phyloP scores from a whole-genome alignment of 2,888 invertebrate genomes.

The Therioaphis trifolii region DNA sequence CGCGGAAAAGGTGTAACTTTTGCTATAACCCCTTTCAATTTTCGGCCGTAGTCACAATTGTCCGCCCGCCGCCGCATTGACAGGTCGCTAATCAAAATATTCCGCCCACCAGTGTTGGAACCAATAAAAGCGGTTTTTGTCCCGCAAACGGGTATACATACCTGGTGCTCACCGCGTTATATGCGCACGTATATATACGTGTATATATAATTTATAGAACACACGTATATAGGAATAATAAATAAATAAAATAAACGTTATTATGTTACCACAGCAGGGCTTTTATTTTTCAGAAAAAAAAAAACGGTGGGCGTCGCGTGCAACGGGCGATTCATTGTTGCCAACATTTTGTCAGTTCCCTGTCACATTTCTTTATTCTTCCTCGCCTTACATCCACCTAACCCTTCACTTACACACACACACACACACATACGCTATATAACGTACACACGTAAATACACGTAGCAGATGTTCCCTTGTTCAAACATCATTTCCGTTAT shows the following conservation, averaged over 20 bases:
- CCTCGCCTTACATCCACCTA: conserved; percentile 18
- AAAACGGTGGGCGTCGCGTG: conserved; percentile 61
- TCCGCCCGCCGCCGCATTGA: conserved; percentile 41
- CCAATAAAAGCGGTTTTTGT: conserved; percentile 61
- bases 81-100: conserved; percentile 63
- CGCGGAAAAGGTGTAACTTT: conserved; percentile 58
- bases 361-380: conserved; percentile 59
- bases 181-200: too few relatives aligned
- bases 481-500: conserved; percentile 58
- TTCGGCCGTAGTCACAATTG: conserved; percentile 44
- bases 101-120: conserved; percentile 60
- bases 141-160: conserved; percentile 14
- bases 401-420: conserved; percentile 53
- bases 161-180: conserved; percentile 16
- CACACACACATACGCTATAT: background rate
- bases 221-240: conserved; percentile 25
- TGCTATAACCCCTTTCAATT: conserved; percentile 50
- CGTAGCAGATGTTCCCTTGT: conserved; percentile 59
- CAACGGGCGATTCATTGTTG: conserved; percentile 61
- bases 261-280: conserved; percentile 38
- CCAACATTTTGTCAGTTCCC: conserved; percentile 62
- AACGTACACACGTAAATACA: background rate
- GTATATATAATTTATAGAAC: too few relatives aligned
- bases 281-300: conserved; percentile 50
- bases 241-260: conserved; percentile 60